Percentiles rank a stretch among this genome's conserved stretches.
phyloP scores from a whole-genome alignment of 2,113 vertebrate species.

The Entelurus aequoreus region DNA sequence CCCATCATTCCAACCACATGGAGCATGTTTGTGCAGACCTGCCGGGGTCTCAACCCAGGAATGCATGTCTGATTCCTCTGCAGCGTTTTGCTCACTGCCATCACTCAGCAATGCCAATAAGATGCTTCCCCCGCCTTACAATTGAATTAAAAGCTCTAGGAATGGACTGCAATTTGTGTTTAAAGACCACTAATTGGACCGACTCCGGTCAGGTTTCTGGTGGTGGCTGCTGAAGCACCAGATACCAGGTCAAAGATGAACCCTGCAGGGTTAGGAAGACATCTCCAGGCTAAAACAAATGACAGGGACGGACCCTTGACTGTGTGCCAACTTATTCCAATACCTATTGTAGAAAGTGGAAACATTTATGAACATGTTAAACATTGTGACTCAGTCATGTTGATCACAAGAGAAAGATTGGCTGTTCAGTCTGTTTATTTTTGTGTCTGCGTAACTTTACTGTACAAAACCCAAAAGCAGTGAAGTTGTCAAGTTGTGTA shows the following conservation, averaged over 20 bases:
- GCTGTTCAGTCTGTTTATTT: too few species aligned
- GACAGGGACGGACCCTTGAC: slow-evolving; percentile 21
- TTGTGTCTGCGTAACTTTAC: too few species aligned
- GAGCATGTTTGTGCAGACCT: slow-evolving; percentile 62
- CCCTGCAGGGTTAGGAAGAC: slow-evolving; percentile 46
- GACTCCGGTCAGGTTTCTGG: slow-evolving; percentile 40
- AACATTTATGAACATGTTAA: not conserved
- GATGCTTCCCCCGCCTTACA: not conserved
- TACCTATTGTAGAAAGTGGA: not conserved
- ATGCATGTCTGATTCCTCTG: slow-evolving; percentile 61
- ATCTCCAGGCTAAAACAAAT: slow-evolving; percentile 45
- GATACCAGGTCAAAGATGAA: slow-evolving; percentile 36
- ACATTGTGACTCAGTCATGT: too few species aligned
- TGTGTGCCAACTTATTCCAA: slow-evolving; percentile 12
- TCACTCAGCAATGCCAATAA: not conserved
- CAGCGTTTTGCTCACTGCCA: slow-evolving; percentile 35
- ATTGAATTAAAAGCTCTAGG: too few species aligned
- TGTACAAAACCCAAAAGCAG: too few species aligned
- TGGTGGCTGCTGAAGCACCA: slow-evolving; percentile 22
- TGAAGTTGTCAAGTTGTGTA: too few species aligned
- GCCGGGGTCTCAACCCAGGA: slow-evolving; percentile 51
- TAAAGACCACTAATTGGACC: not conserved
- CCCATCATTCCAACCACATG: slow-evolving; percentile 67
- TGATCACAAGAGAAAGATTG: too few species aligned
- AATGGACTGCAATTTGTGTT: too few species aligned